A percentile compares a stretch with the other conserved stretches of the same genome.
These are phyloP conservation scores for Peribatodes rhomboidaria DNA, from an alignment of 2,888 invertebrate species.

Conservation along the genomic window DNA sequence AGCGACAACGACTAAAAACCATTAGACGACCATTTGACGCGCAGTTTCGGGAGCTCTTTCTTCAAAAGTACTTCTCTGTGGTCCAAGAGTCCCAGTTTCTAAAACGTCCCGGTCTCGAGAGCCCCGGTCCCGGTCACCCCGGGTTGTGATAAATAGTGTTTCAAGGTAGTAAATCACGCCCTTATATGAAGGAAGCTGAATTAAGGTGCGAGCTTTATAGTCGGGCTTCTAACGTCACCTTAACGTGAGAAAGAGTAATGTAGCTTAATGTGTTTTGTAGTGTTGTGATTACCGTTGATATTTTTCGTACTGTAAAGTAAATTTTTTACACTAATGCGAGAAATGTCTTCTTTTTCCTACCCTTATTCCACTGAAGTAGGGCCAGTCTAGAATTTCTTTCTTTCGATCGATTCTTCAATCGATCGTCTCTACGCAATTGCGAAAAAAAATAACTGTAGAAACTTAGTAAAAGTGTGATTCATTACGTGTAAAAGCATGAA, in stretches of 20 bases:
- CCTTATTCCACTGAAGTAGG: too few relatives aligned
- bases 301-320: background rate
- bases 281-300: conserved; percentile 2
- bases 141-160: conserved; percentile 57
- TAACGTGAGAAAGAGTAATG: conserved; percentile 21
- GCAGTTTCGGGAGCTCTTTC: background rate
- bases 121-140: conserved; percentile 28
- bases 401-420: too few relatives aligned
- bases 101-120: conserved; percentile 31
- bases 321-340: too few relatives aligned
- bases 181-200: conserved; percentile 59
- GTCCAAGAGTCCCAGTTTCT: conserved; percentile 24
- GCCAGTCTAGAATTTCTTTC: background rate
- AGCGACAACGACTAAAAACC: too few relatives aligned
- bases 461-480: too few relatives aligned
- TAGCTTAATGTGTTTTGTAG: conserved; percentile 5
- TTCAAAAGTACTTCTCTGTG: background rate
- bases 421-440: too few relatives aligned
- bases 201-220: conserved; percentile 44
- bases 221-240: conserved; percentile 24
- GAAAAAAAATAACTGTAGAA: too few relatives aligned
- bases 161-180: conserved; percentile 62
- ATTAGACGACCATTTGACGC: too few relatives aligned
- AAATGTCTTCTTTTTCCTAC: too few relatives aligned
- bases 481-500: too few relatives aligned